These are phyloP conservation scores for Galaxias olidus DNA, from an alignment of 2,797 vertebrate species.

Conservation along the genomic window DNA sequence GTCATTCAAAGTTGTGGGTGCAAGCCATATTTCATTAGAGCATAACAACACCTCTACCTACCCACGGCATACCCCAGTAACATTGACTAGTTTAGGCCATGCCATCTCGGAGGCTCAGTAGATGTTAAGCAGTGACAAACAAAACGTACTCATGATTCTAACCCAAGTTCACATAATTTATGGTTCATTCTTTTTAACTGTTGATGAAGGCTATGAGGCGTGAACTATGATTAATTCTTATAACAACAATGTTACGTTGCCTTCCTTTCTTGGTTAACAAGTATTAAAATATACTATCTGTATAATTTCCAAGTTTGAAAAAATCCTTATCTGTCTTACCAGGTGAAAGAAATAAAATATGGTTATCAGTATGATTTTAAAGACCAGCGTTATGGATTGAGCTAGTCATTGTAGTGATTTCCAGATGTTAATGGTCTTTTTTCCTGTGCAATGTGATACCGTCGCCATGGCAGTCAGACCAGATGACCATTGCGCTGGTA, in stretches of 20 bases:
- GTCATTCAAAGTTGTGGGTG: neutral
- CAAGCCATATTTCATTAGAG: neutral
- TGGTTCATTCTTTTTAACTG: neutral
- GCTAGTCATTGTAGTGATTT: neutral
- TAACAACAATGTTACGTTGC: no score
- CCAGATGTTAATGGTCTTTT: neutral
- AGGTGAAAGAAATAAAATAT: slow-evolving; percentile 16
- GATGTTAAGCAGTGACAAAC: slow-evolving; percentile 3
- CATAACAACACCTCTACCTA: neutral
- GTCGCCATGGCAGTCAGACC: neutral
- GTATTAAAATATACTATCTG: no score
- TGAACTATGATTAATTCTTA: no score
- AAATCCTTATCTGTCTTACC: no score
- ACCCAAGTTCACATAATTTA: slow-evolving; percentile 1
- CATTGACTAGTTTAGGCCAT: neutral
- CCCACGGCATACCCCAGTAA: neutral
- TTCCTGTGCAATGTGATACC: neutral
- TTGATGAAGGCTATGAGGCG: neutral
- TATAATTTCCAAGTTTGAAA: no score
- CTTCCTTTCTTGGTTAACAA: no score
- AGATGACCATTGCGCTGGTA: slow-evolving; percentile 1
- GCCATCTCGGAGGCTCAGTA: neutral
- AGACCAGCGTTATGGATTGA: slow-evolving; percentile 19
- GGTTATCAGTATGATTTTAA: slow-evolving; percentile 13
- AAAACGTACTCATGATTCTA: slow-evolving; percentile 5